Evolutionary conservation across 2,888 invertebrate species (phyloP).

Genomic region (Athalia circularis): DNA sequence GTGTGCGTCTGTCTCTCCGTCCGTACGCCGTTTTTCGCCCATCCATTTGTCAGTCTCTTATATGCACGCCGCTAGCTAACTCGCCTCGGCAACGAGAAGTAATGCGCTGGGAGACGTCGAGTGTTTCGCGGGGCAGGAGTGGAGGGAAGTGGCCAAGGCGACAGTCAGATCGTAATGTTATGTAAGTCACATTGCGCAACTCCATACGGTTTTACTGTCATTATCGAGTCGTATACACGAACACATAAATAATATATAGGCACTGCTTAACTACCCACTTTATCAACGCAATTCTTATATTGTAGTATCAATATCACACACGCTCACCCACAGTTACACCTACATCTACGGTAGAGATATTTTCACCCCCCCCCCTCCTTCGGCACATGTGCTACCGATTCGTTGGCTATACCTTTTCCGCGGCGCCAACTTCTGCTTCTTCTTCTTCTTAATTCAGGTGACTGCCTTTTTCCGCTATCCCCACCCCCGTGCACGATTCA

Average conservation of each 20-base stretch:
- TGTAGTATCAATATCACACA: too few species aligned
- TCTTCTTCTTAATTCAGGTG: conserved; percentile 36
- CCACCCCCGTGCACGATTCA: not conserved
- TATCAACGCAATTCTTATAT: conserved; percentile 19
- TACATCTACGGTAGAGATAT: not conserved
- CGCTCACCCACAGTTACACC: too few species aligned
- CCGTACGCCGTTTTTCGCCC: not conserved
- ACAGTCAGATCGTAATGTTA: conserved; percentile 49
- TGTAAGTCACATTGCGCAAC: conserved; percentile 53
- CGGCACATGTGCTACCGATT: not conserved
- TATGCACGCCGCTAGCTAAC: conserved; percentile 17
- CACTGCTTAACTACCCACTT: conserved; percentile 10
- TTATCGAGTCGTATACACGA: conserved; percentile 40
- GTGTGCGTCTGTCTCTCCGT: not conserved
- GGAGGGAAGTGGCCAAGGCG: conserved; percentile 44
- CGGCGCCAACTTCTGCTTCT: conserved; percentile 7
- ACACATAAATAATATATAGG: conserved; percentile 34
- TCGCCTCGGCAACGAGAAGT: conserved; percentile 32
- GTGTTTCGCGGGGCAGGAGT: not conserved
- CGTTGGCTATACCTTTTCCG: not conserved
- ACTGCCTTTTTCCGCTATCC: not conserved
- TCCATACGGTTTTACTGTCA: conserved; percentile 44
- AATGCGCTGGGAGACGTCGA: conserved; percentile 47
- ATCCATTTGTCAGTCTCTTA: conserved; percentile 12
- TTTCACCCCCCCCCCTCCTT: not conserved